These are phyloP conservation scores for Trilocha varians DNA, from an alignment of 2,888 invertebrate genomes.

Conservation along the genomic window DNA sequence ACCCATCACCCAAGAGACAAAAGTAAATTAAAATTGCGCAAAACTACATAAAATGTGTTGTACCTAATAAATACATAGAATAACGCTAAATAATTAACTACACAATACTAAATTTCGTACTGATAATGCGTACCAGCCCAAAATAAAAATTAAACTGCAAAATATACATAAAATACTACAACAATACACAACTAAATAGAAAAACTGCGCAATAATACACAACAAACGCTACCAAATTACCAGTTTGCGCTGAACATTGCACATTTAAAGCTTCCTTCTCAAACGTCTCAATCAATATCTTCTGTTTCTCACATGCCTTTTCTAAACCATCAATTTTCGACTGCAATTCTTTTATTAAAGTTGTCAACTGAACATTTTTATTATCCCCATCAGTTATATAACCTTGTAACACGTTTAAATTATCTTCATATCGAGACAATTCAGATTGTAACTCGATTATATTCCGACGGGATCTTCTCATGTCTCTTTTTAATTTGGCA, in stretches of 20 bases:
- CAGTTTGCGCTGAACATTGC: conserved; percentile 33
- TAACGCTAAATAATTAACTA: conserved; percentile 2
- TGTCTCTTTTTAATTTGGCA: conserved; percentile 35
- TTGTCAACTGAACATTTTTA: conserved; percentile 32
- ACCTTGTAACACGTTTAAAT: conserved; percentile 34
- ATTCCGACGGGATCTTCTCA: conserved; percentile 22
- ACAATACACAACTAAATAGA: no score
- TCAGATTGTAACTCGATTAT: conserved; percentile 33
- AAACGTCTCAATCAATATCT: conserved; percentile 25
- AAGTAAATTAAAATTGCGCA: no score
- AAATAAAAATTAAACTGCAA: no score
- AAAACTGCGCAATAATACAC: conserved; percentile 10
- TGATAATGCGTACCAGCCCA: no score
- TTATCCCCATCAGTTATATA: conserved; percentile 33
- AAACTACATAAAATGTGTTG: no score
- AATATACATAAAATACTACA: no score
- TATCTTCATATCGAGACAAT: conserved; percentile 39
- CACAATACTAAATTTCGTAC: conserved; percentile 3
- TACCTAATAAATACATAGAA: no score
- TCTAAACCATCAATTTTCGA: conserved; percentile 34
- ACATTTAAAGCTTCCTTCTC: conserved; percentile 22
- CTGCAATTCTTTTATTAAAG: conserved; percentile 30
- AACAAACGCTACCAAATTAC: conserved; percentile 21
- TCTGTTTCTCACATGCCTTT: conserved; percentile 31
- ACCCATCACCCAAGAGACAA: no score